Evolutionary conservation across 2,888 invertebrate species (phyloP).

Genomic region (Erebia palarica): DNA sequence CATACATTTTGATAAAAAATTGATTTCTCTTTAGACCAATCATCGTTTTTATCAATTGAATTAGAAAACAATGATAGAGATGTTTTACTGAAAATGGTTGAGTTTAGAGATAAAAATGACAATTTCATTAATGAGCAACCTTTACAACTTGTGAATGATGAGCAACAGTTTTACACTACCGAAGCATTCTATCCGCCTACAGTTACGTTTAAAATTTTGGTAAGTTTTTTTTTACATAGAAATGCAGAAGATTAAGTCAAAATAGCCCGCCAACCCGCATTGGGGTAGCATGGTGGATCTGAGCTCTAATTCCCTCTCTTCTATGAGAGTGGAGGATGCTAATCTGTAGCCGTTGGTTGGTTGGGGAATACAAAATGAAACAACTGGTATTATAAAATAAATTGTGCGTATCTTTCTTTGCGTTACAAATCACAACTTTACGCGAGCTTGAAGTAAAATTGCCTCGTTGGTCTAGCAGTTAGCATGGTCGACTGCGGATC

Average conservation of each 20-base stretch:
- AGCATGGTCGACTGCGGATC: too few species aligned
- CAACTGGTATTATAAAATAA: too few species aligned
- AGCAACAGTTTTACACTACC: conserved; percentile 52
- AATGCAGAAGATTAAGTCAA: neutral
- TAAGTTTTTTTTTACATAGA: conserved; percentile 21
- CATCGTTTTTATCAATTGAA: conserved; percentile 52
- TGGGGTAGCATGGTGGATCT: too few species aligned
- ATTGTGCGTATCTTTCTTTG: too few species aligned
- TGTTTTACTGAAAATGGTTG: conserved; percentile 46
- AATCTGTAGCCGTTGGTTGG: too few species aligned
- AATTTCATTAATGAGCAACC: conserved; percentile 45
- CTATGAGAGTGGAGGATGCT: too few species aligned
- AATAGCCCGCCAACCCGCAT: too few species aligned
- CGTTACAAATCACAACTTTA: too few species aligned
- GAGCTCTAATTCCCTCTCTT: too few species aligned
- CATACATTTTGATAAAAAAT: neutral
- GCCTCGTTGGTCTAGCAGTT: too few species aligned
- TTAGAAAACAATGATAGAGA: conserved; percentile 45
- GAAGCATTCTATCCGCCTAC: conserved; percentile 48
- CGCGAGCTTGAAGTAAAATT: too few species aligned
- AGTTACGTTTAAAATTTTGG: conserved; percentile 54
- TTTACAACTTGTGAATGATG: conserved; percentile 44
- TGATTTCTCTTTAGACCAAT: conserved; percentile 46
- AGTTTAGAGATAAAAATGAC: conserved; percentile 49
- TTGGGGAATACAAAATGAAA: too few species aligned